Conservation (phyloP, 2,113 vertebrate species). For the Gorsachius goisagi region DNA sequence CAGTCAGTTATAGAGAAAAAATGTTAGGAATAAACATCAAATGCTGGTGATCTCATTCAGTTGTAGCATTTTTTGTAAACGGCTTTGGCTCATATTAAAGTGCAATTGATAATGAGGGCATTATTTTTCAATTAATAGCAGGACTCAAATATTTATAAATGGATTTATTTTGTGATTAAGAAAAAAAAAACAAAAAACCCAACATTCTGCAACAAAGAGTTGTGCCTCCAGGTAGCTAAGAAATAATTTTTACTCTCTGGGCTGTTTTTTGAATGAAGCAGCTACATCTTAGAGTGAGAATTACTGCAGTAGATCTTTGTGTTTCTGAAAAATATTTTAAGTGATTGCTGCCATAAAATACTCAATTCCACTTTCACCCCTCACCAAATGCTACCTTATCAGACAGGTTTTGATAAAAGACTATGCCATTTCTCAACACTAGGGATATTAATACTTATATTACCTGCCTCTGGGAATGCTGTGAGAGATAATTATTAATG, state of each 20-base stretch:
- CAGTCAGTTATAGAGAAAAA: constrained; percentile 34
- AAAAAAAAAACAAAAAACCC: neutral
- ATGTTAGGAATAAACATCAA: constrained; percentile 38
- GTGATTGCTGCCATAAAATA: constrained; percentile 14
- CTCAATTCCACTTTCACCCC: neutral
- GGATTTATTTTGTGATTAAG: neutral
- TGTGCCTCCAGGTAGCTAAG: neutral
- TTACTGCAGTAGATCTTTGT: neutral
- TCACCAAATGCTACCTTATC: constrained; percentile 13
- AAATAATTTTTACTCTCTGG: neutral
- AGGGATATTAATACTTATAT: constrained; percentile 17
- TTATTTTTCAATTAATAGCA: constrained; percentile 55
- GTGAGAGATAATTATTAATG: neutral
- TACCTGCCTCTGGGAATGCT: neutral
- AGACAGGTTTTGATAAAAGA: constrained; percentile 21
- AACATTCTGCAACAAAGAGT: constrained; percentile 16
- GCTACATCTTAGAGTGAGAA: neutral
- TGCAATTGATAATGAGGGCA: constrained; percentile 34
- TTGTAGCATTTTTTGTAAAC: constrained; percentile 29
- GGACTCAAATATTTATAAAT: constrained; percentile 18
- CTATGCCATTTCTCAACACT: neutral
- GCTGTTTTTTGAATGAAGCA: neutral
- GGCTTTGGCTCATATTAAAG: constrained; percentile 30
- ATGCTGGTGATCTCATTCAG: neutral
- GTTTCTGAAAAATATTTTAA: constrained; percentile 44